Percentiles rank a stretch among this genome's conserved stretches.
Conservation (phyloP, 2,888 invertebrate genomes). For the Tanypteryx hageni region DNA sequence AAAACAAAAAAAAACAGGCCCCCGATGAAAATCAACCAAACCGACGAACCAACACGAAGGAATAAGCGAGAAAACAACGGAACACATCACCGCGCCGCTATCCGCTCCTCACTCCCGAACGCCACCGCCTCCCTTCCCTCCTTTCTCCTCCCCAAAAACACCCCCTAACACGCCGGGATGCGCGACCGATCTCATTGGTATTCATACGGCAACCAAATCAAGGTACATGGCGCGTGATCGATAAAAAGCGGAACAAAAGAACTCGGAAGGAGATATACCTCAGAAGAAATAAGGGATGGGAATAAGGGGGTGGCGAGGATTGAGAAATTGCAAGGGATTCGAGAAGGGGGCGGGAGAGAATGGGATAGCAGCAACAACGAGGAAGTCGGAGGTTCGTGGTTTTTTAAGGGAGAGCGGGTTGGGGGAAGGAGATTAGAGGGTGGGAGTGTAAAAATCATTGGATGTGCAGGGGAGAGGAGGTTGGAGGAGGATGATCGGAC, state of each 20-base stretch:
- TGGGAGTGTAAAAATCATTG: slow-evolving; percentile 7
- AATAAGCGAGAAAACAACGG: no score
- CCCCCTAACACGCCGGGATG: not conserved
- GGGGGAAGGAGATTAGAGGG: no score
- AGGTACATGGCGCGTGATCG: slow-evolving; percentile 51
- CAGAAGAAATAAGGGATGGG: slow-evolving; percentile 17
- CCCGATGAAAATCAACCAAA: no score
- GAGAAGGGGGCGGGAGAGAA: not conserved
- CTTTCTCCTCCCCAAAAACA: not conserved
- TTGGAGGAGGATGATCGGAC: not conserved
- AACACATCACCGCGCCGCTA: not conserved
- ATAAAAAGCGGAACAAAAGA: slow-evolving; percentile 45
- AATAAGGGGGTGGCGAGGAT: not conserved
- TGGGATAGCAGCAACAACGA: not conserved
- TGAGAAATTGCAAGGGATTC: slow-evolving; percentile 23
- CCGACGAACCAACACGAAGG: no score
- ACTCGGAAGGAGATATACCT: slow-evolving; percentile 36
- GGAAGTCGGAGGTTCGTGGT: no score
- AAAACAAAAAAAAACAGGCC: no score
- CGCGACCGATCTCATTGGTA: slow-evolving; percentile 29
- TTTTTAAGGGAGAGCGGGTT: no score
- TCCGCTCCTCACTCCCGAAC: no score
- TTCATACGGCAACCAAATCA: slow-evolving; percentile 52
- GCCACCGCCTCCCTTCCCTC: not conserved
- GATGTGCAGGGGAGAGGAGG: not conserved